Conservation (phyloP, 2,113 vertebrate genomes). For the Rostratula benghalensis region DNA sequence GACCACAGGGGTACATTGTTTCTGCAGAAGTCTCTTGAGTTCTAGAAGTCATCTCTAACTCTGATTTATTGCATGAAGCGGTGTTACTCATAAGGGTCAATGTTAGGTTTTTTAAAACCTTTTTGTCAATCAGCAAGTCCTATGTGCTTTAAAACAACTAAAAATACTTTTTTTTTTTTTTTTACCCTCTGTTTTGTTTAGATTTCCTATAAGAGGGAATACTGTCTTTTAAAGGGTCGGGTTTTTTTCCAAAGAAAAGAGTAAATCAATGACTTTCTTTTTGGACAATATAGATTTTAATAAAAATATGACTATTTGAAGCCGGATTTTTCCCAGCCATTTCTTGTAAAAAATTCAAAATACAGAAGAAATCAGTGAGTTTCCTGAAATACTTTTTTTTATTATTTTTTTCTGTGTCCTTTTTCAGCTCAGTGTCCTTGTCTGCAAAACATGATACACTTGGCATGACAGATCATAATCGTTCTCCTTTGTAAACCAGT, state of each 20-base stretch:
- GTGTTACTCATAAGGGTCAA: background rate
- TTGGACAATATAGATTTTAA: background rate
- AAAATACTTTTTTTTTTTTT: background rate
- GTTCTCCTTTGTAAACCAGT: background rate
- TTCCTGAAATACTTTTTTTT: background rate
- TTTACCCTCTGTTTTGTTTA: background rate
- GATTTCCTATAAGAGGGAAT: background rate
- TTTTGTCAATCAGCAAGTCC: background rate
- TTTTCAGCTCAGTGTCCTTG: background rate
- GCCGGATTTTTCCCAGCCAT: background rate
- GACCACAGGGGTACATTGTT: background rate
- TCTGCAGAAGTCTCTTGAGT: background rate
- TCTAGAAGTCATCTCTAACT: background rate
- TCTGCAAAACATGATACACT: rapidly evolving
- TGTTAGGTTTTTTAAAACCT: background rate
- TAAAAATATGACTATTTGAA: background rate
- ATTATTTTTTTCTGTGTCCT: too few species aligned
- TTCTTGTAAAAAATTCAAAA: background rate
- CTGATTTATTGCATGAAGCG: background rate
- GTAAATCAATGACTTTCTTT: background rate
- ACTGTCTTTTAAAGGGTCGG: background rate
- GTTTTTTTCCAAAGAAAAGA: background rate
- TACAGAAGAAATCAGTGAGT: background rate
- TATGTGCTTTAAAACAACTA: background rate
- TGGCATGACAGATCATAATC: background rate